Base-by-base conservation (phyloP, 92 coral and sea anemone genomes). In the Zoanthus sociatus region DNA sequence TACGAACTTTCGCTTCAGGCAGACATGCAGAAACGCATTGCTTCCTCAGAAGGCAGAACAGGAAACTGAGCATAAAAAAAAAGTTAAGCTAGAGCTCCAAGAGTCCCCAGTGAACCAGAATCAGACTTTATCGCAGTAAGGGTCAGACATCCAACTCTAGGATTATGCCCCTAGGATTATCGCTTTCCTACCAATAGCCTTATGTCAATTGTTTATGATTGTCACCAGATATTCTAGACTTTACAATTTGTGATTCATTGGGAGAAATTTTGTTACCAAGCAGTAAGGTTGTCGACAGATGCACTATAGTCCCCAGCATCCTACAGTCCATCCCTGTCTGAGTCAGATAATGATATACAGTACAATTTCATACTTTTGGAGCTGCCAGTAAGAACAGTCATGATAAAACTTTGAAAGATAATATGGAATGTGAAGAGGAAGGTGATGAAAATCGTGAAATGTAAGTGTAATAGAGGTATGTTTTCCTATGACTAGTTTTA, bases 301-400 rank as follows among this genome's bases (percentile, higher is more conserved):
- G 89, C 45, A 89, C 94, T 64, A 16, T 86, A 37, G 92, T 47
- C 82, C 8, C 61, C 76, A 58, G 50, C 88, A 50, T 78, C 64
- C 64, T 68, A 56, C 18, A 92, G 89, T 76, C 90, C 94, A 13
- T 71, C 92, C 14, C 33, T 92, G 88, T 86, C 82, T n/a, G 88
- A 76, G 16, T 75, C 87, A 4, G 92, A 92, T 48, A 76, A 64
- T 53, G 90, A 88, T 61, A 73, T 89, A 7, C n/a, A n/a, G n/a
- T n/a, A n/a, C 88, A 92, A n/a, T 92, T 92, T 77, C 48, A 58
- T 53, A 92, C 92, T 14, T 92, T 92, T 87, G 90, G 92, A 66
- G 63, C 77, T 8, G 77, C 75, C 30, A 90, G 55, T 77, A 69
- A 9, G 6, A 48, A 9, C 31, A 9, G 79, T 68, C 85, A 79